Conservation (phyloP, 2,797 vertebrate genomes). For the Hemibagrus guttatus region DNA sequence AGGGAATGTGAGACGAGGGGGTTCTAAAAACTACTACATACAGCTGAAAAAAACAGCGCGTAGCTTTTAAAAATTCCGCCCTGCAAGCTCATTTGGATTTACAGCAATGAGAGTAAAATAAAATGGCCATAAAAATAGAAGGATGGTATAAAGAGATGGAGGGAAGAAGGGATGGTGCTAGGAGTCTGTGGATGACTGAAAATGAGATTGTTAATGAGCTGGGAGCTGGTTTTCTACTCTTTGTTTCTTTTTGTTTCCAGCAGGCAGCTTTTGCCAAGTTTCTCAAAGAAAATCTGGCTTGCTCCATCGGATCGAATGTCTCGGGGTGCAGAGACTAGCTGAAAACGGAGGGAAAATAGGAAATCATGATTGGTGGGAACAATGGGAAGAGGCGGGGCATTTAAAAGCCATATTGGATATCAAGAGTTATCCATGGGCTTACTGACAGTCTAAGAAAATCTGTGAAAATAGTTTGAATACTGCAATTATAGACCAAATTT, state of each 20-base stretch:
- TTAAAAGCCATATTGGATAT: conserved; percentile 60
- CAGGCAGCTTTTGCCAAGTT: conserved; percentile 66
- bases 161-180: conserved; percentile 15
- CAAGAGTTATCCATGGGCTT: conserved; percentile 65
- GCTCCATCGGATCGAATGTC: conserved; percentile 68
- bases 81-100: conserved; percentile 56
- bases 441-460: conserved; percentile 61
- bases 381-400: conserved; percentile 57
- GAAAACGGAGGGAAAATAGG: conserved; percentile 69
- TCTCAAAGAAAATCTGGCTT: conserved; percentile 69
- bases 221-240: conserved; percentile 69
- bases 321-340: conserved; percentile 67
- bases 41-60: conserved; percentile 50
- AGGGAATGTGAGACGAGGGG: conserved; percentile 34
- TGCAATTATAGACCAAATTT: too few species aligned
- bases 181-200: conserved; percentile 62
- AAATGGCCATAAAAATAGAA: conserved; percentile 64
- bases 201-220: conserved; percentile 72
- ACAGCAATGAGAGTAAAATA: conserved; percentile 61
- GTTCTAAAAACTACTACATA: conserved; percentile 43
- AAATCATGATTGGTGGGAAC: conserved; percentile 58
- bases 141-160: conserved; percentile 34
- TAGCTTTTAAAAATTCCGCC: conserved; percentile 57
- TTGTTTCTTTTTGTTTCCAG: conserved; percentile 74
- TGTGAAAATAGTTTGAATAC: background rate